Percentiles rank a stretch among this genome's conserved stretches.
Evolutionary conservation across 2,888 invertebrate species (phyloP).

Genomic region (Troides oblongomaculatus): DNA sequence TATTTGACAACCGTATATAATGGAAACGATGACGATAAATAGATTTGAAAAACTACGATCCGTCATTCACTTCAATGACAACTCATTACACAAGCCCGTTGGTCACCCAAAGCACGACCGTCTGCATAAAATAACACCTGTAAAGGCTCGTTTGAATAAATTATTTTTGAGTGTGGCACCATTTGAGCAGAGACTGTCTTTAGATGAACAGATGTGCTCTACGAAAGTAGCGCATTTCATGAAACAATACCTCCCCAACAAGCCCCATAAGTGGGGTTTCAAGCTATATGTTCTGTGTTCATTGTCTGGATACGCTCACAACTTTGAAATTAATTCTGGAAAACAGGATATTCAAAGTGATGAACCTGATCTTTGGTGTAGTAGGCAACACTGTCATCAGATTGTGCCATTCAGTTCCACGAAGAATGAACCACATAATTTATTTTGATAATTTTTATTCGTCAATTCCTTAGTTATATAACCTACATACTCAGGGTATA

Average conservation of each 20-base stretch:
- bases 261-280: slow-evolving; percentile 34
- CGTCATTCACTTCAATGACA: slow-evolving; percentile 32
- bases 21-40: slow-evolving; percentile 35
- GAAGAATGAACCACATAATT: slow-evolving; percentile 23
- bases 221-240: slow-evolving; percentile 35
- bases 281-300: slow-evolving; percentile 33
- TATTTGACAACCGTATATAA: slow-evolving; percentile 3
- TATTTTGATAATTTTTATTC: slow-evolving; percentile 23
- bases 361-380: slow-evolving; percentile 24
- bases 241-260: slow-evolving; percentile 35
- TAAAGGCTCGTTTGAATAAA: slow-evolving; percentile 30
- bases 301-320: slow-evolving; percentile 31
- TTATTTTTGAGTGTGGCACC: slow-evolving; percentile 26
- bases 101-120: slow-evolving; percentile 31
- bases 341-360: slow-evolving; percentile 16
- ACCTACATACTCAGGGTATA: slow-evolving; percentile 28
- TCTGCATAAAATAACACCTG: slow-evolving; percentile 36
- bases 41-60: slow-evolving; percentile 35
- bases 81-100: slow-evolving; percentile 28
- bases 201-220: slow-evolving; percentile 35
- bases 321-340: slow-evolving; percentile 34
- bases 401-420: slow-evolving; percentile 14
- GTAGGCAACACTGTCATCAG: slow-evolving; percentile 17
- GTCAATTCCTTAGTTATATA: slow-evolving; percentile 18
- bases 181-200: slow-evolving; percentile 33